Conservation (phyloP, 2,888 invertebrate genomes). For the Oligia fasciuncula region DNA sequence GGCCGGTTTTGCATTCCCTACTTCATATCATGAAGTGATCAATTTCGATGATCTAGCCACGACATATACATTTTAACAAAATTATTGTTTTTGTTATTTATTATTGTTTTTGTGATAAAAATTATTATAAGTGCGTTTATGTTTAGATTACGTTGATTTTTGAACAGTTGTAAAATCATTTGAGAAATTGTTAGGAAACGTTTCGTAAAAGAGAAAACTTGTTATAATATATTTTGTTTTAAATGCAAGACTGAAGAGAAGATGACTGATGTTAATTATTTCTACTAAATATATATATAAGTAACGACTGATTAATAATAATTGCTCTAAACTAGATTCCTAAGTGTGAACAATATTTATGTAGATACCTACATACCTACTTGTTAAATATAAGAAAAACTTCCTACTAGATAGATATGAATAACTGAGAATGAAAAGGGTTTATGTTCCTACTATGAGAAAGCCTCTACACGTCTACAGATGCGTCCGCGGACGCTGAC, state of each 20-base stretch:
- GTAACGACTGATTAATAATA: slow-evolving; percentile 18
- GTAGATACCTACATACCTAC: neutral
- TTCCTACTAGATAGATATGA: slow-evolving; percentile 15
- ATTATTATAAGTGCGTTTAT: no score
- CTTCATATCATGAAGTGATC: no score
- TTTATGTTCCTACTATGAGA: neutral
- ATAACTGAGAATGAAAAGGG: slow-evolving; percentile 12
- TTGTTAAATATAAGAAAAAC: slow-evolving; percentile 7
- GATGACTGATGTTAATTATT: slow-evolving; percentile 2
- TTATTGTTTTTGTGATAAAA: no score
- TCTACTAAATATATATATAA: slow-evolving; percentile 21
- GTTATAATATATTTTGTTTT: slow-evolving; percentile 16
- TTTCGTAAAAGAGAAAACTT: neutral
- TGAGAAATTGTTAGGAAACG: no score
- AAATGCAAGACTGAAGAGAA: slow-evolving; percentile 14
- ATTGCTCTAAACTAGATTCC: slow-evolving; percentile 5
- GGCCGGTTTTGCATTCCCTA: no score
- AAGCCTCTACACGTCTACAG: no score
- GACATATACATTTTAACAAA: no score
- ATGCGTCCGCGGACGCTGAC: no score
- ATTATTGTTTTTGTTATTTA: no score
- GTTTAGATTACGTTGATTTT: no score
- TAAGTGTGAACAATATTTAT: neutral
- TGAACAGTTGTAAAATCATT: no score
- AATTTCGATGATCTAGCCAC: no score